Conservation (phyloP, 2,113 vertebrate species). For the Ursus arctos region DNA sequence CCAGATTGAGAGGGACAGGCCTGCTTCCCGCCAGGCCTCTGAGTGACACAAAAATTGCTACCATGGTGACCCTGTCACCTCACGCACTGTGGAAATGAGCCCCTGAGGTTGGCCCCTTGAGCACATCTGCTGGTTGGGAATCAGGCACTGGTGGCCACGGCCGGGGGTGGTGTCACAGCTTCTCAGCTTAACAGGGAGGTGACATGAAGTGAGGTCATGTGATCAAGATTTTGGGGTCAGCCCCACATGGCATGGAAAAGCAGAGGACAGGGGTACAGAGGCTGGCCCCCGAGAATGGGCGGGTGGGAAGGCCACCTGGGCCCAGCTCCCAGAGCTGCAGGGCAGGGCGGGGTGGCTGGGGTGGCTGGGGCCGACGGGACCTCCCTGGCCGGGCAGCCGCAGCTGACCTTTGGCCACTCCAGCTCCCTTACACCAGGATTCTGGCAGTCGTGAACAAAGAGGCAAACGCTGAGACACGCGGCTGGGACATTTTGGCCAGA, state of each 20-base stretch:
- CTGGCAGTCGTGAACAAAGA: neutral
- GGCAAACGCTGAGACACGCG: neutral
- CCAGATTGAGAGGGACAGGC: too few relatives aligned
- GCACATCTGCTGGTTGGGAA: neutral
- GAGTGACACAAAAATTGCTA: neutral
- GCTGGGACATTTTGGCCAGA: neutral
- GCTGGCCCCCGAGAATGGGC: neutral
- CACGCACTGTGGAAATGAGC: neutral
- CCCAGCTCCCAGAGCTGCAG: neutral
- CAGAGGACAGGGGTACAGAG: neutral
- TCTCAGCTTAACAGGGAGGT: neutral
- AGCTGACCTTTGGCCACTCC: rapidly evolving
- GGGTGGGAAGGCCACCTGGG: neutral
- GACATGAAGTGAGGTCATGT: neutral
- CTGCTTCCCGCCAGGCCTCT: neutral
- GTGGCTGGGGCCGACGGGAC: neutral
- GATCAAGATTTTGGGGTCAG: neutral
- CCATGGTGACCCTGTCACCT: neutral
- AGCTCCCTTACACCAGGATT: neutral
- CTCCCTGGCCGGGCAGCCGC: neutral
- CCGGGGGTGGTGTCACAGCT: too few relatives aligned
- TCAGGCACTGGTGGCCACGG: neutral
- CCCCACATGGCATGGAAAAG: neutral
- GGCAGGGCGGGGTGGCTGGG: neutral
- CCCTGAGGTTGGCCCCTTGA: neutral